Evolutionary conservation across 2,797 vertebrate genomes (phyloP).

Genomic region (Coccyzus lansbergi): DNA sequence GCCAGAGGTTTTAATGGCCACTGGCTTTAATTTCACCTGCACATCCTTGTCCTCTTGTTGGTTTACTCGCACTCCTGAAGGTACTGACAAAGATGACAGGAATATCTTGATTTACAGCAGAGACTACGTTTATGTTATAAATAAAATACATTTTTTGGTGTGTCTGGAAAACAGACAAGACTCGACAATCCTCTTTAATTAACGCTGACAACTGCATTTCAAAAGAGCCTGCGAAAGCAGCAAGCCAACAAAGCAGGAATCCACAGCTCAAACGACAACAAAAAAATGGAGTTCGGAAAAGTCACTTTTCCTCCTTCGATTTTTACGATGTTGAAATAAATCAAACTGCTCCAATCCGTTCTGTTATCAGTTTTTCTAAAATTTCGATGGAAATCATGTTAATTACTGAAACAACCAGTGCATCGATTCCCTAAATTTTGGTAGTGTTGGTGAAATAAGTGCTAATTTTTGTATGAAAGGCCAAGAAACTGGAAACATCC

Average conservation of each 20-base stretch:
- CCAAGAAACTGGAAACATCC: not conserved
- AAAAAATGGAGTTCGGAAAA: not conserved
- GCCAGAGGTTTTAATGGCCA: not conserved
- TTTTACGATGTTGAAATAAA: constrained; percentile 1
- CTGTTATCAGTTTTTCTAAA: not conserved
- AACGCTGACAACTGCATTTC: constrained; percentile 9
- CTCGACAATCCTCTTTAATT: constrained; percentile 9
- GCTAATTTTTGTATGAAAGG: not conserved
- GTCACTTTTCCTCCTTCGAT: not conserved
- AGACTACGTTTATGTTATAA: not conserved
- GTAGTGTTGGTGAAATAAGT: not conserved
- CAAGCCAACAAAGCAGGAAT: not conserved
- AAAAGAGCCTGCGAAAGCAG: constrained; percentile 2
- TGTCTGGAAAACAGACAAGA: constrained; percentile 20
- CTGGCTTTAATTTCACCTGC: not conserved
- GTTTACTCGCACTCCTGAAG: not conserved
- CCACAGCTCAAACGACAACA: not conserved
- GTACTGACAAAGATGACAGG: not conserved
- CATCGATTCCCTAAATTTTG: not conserved
- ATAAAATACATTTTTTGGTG: not conserved
- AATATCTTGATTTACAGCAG: not conserved
- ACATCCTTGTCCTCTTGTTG: not conserved
- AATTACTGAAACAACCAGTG: not conserved
- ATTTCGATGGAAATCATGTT: not conserved
- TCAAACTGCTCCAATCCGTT: not conserved